Evolutionary conservation across 2,113 vertebrate genomes (phyloP).

Genomic region (Sialia sialis): DNA sequence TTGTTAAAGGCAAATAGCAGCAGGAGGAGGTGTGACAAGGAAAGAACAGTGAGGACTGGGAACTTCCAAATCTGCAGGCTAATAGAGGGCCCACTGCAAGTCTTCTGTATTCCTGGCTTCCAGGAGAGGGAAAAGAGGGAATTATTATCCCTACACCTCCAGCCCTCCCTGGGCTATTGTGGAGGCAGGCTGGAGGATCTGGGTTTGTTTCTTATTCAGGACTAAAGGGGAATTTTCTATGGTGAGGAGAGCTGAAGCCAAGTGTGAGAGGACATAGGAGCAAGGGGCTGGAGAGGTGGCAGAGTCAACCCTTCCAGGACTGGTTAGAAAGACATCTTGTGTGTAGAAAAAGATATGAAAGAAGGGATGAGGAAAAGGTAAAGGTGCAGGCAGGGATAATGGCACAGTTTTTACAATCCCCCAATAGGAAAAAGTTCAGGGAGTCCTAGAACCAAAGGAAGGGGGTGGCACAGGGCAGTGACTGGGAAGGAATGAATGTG

Average conservation of each 20-base stretch:
- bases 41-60: not conserved
- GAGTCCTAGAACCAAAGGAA: not conserved
- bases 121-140: not conserved
- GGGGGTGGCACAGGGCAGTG: rapidly evolving
- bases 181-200: not conserved
- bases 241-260: not conserved
- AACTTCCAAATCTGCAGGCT: not conserved
- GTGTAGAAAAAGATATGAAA: not conserved
- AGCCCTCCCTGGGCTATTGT: rapidly evolving
- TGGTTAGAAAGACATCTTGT: not conserved
- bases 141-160: rapidly evolving
- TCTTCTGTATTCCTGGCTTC: not conserved
- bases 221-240: rapidly evolving
- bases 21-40: rapidly evolving
- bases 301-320: no score
- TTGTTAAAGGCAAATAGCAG: not conserved
- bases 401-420: not conserved
- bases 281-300: not conserved
- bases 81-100: rapidly evolving
- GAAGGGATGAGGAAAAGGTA: not conserved
- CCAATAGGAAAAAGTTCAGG: not conserved
- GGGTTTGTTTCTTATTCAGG: not conserved
- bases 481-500: not conserved
- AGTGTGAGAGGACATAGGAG: not conserved
- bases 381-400: not conserved